A percentile compares a stretch with the other conserved stretches of the same genome.
Conservation (phyloP, 1,140 invertebrate genomes). For the Ips typographus region DNA sequence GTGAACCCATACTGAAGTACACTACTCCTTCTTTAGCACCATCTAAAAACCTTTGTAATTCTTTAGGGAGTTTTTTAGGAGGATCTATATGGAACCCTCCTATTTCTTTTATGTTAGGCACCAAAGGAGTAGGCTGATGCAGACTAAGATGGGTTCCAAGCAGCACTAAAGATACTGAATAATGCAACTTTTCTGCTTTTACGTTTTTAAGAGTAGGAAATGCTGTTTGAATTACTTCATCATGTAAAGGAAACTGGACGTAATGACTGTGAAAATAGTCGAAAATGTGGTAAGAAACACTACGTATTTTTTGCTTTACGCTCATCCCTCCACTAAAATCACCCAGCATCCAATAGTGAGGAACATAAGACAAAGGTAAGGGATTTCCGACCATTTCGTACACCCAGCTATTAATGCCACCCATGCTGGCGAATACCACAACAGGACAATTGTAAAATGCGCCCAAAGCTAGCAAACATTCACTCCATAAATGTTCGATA, state of each 20-base stretch:
- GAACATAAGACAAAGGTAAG: constrained; percentile 21
- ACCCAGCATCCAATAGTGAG: constrained; percentile 15
- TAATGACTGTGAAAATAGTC: constrained; percentile 6
- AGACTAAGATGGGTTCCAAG: constrained; percentile 60
- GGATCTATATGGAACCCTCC: constrained; percentile 57
- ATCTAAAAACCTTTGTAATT: constrained; percentile 60
- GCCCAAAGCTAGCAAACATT: constrained; percentile 51
- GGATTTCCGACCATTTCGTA: constrained; percentile 25
- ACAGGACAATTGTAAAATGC: constrained; percentile 40
- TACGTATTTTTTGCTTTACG: neutral
- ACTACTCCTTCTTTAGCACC: constrained; percentile 59
- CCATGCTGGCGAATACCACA: constrained; percentile 36
- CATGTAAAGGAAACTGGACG: constrained; percentile 6
- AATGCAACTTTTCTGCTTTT: constrained; percentile 6
- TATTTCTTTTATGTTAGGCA: constrained; percentile 60
- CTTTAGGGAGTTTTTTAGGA: constrained; percentile 50
- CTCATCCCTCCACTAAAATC: constrained; percentile 4
- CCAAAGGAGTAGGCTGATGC: constrained; percentile 55
- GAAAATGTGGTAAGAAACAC: constrained; percentile 7
- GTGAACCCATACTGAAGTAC: constrained; percentile 60
- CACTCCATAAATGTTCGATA: constrained; percentile 53
- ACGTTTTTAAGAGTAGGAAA: constrained; percentile 4
- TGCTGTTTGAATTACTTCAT: constrained; percentile 4
- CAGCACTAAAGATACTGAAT: constrained; percentile 56
- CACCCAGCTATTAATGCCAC: constrained; percentile 12